Percentiles rank a stretch among this genome's conserved stretches.
These are phyloP conservation scores for Sebastes fasciatus DNA, from an alignment of 2,113 vertebrate genomes.

Conservation along the genomic window DNA sequence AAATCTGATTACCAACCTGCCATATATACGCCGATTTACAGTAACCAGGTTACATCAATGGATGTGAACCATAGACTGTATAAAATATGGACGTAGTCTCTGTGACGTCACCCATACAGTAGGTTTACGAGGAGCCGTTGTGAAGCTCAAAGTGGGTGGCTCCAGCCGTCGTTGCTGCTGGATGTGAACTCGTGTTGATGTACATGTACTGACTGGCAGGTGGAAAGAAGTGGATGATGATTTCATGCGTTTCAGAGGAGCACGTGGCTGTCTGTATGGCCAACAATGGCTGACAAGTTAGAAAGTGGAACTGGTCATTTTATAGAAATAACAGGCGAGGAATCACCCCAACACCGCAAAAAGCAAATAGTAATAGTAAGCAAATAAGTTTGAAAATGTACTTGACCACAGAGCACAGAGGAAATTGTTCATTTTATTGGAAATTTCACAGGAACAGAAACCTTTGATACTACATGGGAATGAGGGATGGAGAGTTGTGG, in stretches of 20 bases:
- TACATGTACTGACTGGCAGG: neutral
- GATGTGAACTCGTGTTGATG: neutral
- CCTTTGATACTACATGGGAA: slow-evolving; percentile 17
- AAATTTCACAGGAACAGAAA: neutral
- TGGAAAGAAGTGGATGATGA: too few relatives aligned
- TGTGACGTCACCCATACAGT: too few relatives aligned
- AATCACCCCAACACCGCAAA: neutral
- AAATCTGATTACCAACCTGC: too few relatives aligned
- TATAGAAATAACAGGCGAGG: neutral
- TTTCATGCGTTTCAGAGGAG: neutral
- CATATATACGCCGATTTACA: neutral
- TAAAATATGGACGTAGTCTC: too few relatives aligned
- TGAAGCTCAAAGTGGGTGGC: too few relatives aligned
- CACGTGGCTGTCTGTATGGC: neutral
- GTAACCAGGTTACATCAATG: neutral
- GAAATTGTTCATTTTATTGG: neutral
- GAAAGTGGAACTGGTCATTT: neutral
- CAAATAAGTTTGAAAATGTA: neutral
- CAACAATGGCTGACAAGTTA: neutral
- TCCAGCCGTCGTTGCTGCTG: too few relatives aligned
- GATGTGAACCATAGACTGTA: neutral
- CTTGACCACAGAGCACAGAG: neutral
- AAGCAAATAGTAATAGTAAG: neutral
- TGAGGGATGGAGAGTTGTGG: slow-evolving; percentile 26
- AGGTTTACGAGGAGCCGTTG: too few relatives aligned